A percentile compares a stretch with the other conserved stretches of the same genome.
Evolutionary conservation across 2,888 invertebrate genomes (phyloP).

Genomic region (Hydroisotoma schaefferi): DNA sequence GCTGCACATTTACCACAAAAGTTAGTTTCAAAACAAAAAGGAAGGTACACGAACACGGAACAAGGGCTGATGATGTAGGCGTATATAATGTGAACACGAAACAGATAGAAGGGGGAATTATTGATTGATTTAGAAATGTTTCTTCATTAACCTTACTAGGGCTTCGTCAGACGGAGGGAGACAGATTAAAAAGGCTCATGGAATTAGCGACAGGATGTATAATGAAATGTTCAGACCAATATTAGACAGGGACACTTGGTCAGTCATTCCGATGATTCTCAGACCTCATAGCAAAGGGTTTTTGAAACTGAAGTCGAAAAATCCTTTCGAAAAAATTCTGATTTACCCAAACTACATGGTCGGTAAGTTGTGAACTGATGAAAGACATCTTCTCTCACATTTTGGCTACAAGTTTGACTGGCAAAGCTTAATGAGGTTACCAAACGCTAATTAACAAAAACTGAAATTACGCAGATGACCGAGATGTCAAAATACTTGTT

Average conservation of each 20-base stretch:
- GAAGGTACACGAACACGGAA: no score
- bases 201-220: constrained; percentile 74
- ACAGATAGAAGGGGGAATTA: background rate
- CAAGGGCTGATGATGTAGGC: no score
- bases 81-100: no score
- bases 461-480: constrained; percentile 24
- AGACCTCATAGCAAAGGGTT: constrained; percentile 74
- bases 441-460: background rate
- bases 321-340: constrained; percentile 81
- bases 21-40: no score
- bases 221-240: constrained; percentile 76
- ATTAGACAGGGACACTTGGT: constrained; percentile 71
- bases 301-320: constrained; percentile 67
- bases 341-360: constrained; percentile 81
- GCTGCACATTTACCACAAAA: no score
- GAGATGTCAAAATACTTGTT: constrained; percentile 41
- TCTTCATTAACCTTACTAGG: constrained; percentile 22
- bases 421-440: background rate
- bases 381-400: constrained; percentile 1
- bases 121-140: constrained; percentile 5
- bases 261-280: constrained; percentile 77
- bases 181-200: constrained; percentile 54
- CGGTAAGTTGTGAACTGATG: constrained; percentile 31
- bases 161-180: constrained; percentile 52
- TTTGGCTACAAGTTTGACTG: background rate